phyloP scores from a whole-genome alignment of 2,888 invertebrate genomes.

The Periphyllus acericola region DNA sequence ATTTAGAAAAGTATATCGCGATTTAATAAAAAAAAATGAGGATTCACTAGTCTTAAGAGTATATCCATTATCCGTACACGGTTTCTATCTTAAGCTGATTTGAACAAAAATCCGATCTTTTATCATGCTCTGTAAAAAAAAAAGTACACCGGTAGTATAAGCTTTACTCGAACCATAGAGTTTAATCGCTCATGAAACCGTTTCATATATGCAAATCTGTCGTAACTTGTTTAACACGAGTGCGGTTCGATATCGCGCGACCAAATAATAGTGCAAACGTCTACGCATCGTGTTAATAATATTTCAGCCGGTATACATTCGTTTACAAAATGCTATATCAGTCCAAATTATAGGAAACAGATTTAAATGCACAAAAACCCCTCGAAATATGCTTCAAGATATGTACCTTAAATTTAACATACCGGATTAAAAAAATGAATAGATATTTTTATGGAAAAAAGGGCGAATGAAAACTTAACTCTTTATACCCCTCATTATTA shows the following conservation, averaged over 20 bases:
- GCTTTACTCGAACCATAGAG: not conserved
- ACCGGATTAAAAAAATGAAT: too few species aligned
- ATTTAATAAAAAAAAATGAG: not conserved
- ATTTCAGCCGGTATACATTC: too few species aligned
- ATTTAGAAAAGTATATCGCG: not conserved
- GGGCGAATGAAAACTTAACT: too few species aligned
- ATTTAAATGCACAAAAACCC: too few species aligned
- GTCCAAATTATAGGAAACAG: too few species aligned
- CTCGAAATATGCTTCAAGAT: too few species aligned
- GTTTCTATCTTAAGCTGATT: not conserved
- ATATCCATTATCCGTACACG: not conserved
- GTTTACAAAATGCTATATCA: too few species aligned
- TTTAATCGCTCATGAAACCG: not conserved
- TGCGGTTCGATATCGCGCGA: not conserved
- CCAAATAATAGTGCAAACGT: not conserved
- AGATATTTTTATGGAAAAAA: too few species aligned
- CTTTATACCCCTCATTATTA: too few species aligned
- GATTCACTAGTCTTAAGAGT: not conserved
- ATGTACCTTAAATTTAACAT: too few species aligned
- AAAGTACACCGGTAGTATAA: not conserved
- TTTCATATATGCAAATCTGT: not conserved
- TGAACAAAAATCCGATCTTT: not conserved
- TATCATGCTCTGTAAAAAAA: not conserved
- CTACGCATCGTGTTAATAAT: not conserved
- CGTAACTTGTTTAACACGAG: not conserved